Evolutionary conservation across 1,140 invertebrate genomes (phyloP).

Genomic region (Hermetia illucens): DNA sequence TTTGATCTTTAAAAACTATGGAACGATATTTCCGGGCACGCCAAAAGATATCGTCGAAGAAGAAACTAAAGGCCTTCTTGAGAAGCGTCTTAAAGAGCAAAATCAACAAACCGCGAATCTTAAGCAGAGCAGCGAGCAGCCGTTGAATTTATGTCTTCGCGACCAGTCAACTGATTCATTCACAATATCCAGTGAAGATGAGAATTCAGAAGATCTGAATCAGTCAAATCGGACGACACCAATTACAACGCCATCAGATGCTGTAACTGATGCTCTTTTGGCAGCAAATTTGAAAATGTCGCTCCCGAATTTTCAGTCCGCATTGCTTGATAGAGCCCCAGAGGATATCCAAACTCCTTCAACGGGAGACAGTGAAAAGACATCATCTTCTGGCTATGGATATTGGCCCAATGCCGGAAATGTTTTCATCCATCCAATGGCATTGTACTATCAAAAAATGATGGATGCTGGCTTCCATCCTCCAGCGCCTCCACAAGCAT

Average conservation of each 20-base stretch:
- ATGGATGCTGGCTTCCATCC: constrained; percentile 26
- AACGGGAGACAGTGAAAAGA: constrained; percentile 17
- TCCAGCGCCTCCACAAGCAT: background rate
- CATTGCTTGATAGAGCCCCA: constrained; percentile 10
- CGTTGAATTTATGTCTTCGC: constrained; percentile 68
- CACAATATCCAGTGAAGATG: constrained; percentile 22
- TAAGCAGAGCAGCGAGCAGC: constrained; percentile 39
- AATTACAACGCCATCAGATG: constrained; percentile 10
- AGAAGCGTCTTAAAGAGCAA: constrained; percentile 7
- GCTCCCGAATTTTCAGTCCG: constrained; percentile 12
- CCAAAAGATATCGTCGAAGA: constrained; percentile 5
- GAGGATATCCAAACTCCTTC: constrained; percentile 12
- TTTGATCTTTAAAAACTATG: constrained; percentile 82
- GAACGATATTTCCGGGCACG: constrained; percentile 52
- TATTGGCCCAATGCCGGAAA: constrained; percentile 54
- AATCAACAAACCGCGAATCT: background rate
- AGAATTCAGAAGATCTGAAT: constrained; percentile 7
- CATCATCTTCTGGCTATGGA: constrained; percentile 29
- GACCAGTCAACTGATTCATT: constrained; percentile 30
- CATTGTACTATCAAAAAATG: constrained; percentile 57
- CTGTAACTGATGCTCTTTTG: constrained; percentile 13
- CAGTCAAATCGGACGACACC: constrained; percentile 7
- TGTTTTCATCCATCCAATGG: constrained; percentile 58
- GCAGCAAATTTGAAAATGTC: constrained; percentile 15
- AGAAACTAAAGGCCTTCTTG: constrained; percentile 4